These are phyloP conservation scores for Hypena proboscidalis DNA, from an alignment of 2,888 invertebrate species.

Conservation along the genomic window DNA sequence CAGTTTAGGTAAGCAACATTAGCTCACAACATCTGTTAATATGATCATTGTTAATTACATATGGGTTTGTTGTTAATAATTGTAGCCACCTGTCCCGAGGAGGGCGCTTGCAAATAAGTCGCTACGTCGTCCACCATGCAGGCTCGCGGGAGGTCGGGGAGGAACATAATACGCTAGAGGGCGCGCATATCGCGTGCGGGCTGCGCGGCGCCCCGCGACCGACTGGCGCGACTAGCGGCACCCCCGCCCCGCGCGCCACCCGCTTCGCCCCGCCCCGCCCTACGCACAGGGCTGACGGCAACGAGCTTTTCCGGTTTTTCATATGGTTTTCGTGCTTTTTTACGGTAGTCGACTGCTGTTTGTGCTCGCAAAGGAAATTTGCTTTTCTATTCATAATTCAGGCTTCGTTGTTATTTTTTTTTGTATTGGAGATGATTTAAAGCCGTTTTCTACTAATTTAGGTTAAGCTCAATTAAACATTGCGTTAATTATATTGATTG, in stretches of 20 bases:
- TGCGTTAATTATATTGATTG: neutral
- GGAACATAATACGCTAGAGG: conserved; percentile 90
- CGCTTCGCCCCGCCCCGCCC: conserved; percentile 56
- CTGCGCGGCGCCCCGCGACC: conserved; percentile 82
- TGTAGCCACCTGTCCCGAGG: conserved; percentile 95
- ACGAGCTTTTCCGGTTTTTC: conserved; percentile 59
- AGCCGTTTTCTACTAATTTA: no score
- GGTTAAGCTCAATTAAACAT: no score
- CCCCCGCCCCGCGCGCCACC: conserved; percentile 44
- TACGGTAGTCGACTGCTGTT: conserved; percentile 25
- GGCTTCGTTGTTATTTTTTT: no score
- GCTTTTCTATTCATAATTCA: neutral
- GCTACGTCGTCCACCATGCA: conserved; percentile 98
- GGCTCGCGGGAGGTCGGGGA: conserved; percentile 96
- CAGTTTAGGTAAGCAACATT: conserved; percentile 79
- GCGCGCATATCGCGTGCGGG: conserved; percentile 80
- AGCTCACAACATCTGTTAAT: conserved; percentile 86
- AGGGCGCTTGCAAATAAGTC: conserved; percentile 97
- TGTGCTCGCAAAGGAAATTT: neutral
- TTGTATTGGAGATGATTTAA: no score
- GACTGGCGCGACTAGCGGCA: conserved; percentile 66
- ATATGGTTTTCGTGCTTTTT: conserved; percentile 18
- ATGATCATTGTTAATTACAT: conserved; percentile 86
- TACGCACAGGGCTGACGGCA: conserved; percentile 60
- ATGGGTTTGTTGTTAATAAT: conserved; percentile 84